phyloP scores from a whole-genome alignment of 2,797 vertebrate genomes.

The Tympanoctomys barrerae region DNA sequence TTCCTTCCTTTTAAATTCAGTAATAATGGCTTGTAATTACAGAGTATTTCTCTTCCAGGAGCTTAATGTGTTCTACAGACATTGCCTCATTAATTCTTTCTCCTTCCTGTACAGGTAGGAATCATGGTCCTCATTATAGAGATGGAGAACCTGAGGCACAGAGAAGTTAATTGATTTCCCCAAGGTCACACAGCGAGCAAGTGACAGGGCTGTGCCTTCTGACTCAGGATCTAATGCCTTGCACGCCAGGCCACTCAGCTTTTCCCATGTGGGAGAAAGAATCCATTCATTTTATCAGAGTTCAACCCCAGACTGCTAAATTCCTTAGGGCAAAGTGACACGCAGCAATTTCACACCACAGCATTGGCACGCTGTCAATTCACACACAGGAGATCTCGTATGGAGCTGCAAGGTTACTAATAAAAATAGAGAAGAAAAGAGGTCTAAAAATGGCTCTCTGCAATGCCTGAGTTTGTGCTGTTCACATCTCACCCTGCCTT shows the following conservation, averaged over 20 bases:
- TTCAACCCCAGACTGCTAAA: conserved; percentile 74
- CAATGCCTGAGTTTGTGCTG: conserved; percentile 48
- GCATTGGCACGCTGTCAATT: conserved; percentile 68
- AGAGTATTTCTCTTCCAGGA: conserved; percentile 69
- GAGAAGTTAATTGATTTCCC: conserved; percentile 84
- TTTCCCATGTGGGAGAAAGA: conserved; percentile 69
- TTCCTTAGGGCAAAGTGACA: conserved; percentile 75
- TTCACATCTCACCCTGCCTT: neutral
- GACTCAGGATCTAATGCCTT: conserved; percentile 69
- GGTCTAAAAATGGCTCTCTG: conserved; percentile 57
- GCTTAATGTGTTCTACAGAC: conserved; percentile 75
- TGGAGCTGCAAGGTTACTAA: conserved; percentile 73
- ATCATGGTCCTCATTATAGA: conserved; percentile 78
- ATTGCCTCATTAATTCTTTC: conserved; percentile 78
- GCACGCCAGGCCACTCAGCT: conserved; percentile 68
- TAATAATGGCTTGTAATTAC: conserved; percentile 79
- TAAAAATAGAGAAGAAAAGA: conserved; percentile 72
- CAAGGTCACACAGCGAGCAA: conserved; percentile 82
- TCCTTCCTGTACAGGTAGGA: conserved; percentile 74
- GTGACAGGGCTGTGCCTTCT: conserved; percentile 71
- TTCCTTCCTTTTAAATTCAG: conserved; percentile 74
- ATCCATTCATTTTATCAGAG: conserved; percentile 79
- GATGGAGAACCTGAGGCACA: conserved; percentile 81
- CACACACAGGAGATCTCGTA: conserved; percentile 67
- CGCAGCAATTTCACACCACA: conserved; percentile 66